Evolutionary conservation across 2,888 invertebrate genomes (phyloP).

Genomic region (Hedya salicella): DNA sequence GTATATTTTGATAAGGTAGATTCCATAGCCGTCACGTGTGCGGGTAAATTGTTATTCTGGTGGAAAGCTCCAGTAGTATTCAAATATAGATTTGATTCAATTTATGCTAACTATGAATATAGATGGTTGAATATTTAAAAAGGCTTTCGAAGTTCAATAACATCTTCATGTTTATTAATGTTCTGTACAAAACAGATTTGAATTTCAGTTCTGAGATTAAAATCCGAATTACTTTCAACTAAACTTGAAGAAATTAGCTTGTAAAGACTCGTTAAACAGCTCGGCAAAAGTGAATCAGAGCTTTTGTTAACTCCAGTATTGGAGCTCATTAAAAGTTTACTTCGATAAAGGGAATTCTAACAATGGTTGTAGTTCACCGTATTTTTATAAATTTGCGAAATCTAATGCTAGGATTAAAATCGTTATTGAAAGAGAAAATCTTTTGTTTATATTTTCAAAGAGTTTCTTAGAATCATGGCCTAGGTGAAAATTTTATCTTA

Average conservation of each 20-base stretch:
- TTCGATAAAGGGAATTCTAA: slow-evolving; percentile 26
- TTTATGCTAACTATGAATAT: background rate
- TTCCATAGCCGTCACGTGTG: too few relatives aligned
- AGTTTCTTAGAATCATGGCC: too few relatives aligned
- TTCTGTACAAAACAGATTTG: background rate
- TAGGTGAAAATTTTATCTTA: too few relatives aligned
- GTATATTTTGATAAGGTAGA: too few relatives aligned
- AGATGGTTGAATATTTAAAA: background rate
- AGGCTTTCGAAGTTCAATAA: background rate
- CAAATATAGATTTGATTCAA: too few relatives aligned
- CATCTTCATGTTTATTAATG: background rate
- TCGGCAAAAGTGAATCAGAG: slow-evolving; percentile 30
- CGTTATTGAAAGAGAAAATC: background rate
- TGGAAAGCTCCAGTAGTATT: too few relatives aligned
- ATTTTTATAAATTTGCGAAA: slow-evolving; percentile 1
- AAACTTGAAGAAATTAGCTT: slow-evolving; percentile 19
- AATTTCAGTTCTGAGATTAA: slow-evolving; percentile 6
- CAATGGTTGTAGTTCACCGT: slow-evolving; percentile 18
- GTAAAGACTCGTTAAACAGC: slow-evolving; percentile 17
- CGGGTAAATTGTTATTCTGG: too few relatives aligned
- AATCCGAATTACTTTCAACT: slow-evolving; percentile 7
- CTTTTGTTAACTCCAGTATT: slow-evolving; percentile 26
- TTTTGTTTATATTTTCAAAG: background rate
- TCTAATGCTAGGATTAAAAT: background rate
- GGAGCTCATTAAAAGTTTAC: slow-evolving; percentile 39